Conservation (phyloP, 2,888 invertebrate genomes). For the Gari tellinella region DNA sequence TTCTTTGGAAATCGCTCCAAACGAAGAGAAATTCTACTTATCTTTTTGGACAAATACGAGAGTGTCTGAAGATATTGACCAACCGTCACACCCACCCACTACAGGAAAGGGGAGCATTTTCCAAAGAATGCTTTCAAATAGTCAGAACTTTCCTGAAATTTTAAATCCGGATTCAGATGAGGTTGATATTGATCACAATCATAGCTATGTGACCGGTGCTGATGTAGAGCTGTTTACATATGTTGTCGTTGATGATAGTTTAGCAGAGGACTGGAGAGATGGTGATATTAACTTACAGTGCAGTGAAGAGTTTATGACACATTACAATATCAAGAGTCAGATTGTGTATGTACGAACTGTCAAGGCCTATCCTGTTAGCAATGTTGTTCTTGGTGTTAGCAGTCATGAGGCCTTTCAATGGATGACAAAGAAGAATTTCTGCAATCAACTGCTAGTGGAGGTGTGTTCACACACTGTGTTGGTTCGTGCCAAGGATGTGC, state of each 20-base stretch:
- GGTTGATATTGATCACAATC: constrained; percentile 34
- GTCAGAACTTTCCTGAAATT: constrained; percentile 59
- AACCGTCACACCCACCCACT: constrained; percentile 30
- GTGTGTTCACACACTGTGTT: constrained; percentile 68
- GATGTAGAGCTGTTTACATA: constrained; percentile 48
- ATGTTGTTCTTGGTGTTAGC: constrained; percentile 71
- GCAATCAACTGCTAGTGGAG: constrained; percentile 66
- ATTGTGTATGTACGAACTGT: constrained; percentile 64
- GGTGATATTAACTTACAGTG: constrained; percentile 44
- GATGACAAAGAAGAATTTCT: constrained; percentile 73
- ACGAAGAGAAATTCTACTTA: constrained; percentile 37
- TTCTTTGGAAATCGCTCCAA: constrained; percentile 35
- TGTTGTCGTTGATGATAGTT: constrained; percentile 24
- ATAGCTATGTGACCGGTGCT: constrained; percentile 28
- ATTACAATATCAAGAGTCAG: constrained; percentile 69
- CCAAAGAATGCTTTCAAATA: constrained; percentile 55
- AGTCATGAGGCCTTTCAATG: constrained; percentile 71
- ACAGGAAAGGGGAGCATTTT: constrained; percentile 32
- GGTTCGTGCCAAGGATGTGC: constrained; percentile 73
- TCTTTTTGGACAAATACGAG: constrained; percentile 58
- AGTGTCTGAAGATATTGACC: constrained; percentile 16
- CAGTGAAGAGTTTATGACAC: constrained; percentile 65
- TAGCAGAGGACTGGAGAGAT: neutral
- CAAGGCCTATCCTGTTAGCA: constrained; percentile 68
- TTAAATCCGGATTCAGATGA: constrained; percentile 48